Evolutionary conservation across 2,888 invertebrate genomes (phyloP), one percentile per base, ranked within the genome.

Genomic region (Anaspis maculata): DNA sequence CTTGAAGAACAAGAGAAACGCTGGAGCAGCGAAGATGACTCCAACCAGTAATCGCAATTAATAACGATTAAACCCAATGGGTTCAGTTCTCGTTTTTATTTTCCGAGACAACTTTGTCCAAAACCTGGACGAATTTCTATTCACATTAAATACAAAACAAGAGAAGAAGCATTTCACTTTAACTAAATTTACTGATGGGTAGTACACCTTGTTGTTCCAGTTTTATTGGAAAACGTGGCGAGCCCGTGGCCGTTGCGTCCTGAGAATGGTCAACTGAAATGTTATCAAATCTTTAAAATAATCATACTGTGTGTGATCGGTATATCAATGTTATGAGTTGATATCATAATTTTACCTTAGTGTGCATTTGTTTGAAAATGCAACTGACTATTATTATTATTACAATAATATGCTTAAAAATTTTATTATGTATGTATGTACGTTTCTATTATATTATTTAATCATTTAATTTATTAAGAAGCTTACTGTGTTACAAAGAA

Each of bases 1-100:
- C 56, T 81, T 29, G 77, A 78, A 55, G 74, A 77, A 50, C 72
- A 74, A 40, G 74, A 76, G 46, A 72, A 73, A 45, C 66, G 72
- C 34, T 76, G 77, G 74, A 74, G 73, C 35, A 74, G 69, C 44
- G 74, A 75, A 49, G 73, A 74, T 45, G 73, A 72, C 44, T 59
- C 62, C 28, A 63, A 64, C 52, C 63, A 64, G 46, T 55, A 56
- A 41, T n/a, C n/a, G 16, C 13, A 6, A 26, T 24, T 14, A 34
- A 9, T 25, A 32, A 19, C 29, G 39, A 41, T 50, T 59, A 52
- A 64, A 62, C 61, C 62, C 61, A 59, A 63, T 60, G 62, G 63
- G 61, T 63, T 63, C 54, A 50, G 51, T 47, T 46, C 40, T 41
- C 42, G 14, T 37, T 38, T n/a, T 35, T 34, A 34, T 35, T 41